Percentiles rank a stretch among this genome's conserved stretches.
phyloP scores from a whole-genome alignment of 2,888 invertebrate genomes.

The Pseudococcus viburni region DNA sequence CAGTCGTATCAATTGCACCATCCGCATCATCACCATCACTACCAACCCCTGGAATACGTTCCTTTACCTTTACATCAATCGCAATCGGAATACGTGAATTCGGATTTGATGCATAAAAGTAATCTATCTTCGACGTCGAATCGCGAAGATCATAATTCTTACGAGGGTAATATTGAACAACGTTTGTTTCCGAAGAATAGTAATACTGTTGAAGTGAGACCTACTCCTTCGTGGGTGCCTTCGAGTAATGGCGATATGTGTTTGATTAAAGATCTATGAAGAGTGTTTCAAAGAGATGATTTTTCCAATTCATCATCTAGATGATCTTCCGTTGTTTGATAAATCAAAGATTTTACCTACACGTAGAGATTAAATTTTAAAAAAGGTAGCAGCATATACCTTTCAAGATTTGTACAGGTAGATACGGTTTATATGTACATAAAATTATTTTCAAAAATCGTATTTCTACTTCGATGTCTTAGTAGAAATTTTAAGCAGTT shows the following conservation, averaged over 20 bases:
- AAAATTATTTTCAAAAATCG: too few relatives aligned
- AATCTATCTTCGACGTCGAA: not conserved
- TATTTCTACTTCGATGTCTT: not conserved
- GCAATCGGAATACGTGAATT: conserved; percentile 48
- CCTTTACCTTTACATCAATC: conserved; percentile 43
- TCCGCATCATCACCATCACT: conserved; percentile 55
- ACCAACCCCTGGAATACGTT: conserved; percentile 58
- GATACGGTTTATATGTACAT: too few relatives aligned
- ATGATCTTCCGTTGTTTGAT: too few relatives aligned
- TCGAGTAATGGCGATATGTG: conserved; percentile 40
- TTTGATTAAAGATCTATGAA: conserved; percentile 53
- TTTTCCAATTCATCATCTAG: too few relatives aligned
- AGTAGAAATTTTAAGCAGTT: not conserved
- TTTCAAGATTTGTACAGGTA: too few relatives aligned
- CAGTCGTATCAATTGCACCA: conserved; percentile 46
- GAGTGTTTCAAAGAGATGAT: too few relatives aligned
- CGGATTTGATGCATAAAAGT: conserved; percentile 35
- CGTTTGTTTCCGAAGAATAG: conserved; percentile 58
- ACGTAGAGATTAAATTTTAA: too few relatives aligned
- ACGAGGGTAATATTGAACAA: conserved; percentile 54
- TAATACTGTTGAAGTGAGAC: conserved; percentile 6
- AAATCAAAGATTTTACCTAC: too few relatives aligned
- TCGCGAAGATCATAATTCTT: conserved; percentile 12
- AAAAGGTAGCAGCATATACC: too few relatives aligned
- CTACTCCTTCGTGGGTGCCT: conserved; percentile 1